Evolutionary conservation across 2,888 invertebrate genomes (phyloP), one percentile per base, ranked within the genome.

Genomic region (Margaritifera margaritifera): DNA sequence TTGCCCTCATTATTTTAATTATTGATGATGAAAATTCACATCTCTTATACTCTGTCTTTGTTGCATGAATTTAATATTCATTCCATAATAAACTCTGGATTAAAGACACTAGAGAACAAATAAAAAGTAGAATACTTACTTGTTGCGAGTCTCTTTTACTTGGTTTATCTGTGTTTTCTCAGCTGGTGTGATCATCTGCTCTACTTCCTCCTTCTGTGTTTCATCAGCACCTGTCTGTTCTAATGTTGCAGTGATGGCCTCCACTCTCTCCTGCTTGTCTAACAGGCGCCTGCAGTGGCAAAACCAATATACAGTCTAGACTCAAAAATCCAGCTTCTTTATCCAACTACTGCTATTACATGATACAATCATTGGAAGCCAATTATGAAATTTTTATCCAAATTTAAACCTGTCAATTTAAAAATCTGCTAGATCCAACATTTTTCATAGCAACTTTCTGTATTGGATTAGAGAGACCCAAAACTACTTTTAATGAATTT

Each of bases 171-270:
- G 93, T 69, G 93, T 93, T 66, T 93, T 92, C 88, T 97, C 97
- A 0, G 95, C 94, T 0, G 95, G 95, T 0, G 96, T 95, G 69
- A 97, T 93, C 82, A 96, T 94, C 87, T 96, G 96, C 85, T 94
- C 93, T 72, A 95, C 94, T 90, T 97, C 96, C 68, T 93, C 92
- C 71, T 96, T 92, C 89, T 95, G 94, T 81, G 94, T 93, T 69
- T 94, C 93, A 0, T 94, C 93, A 80, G 95, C 95, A 0, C 94
- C 94, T 75, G 94, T 93, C 81, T 93, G 93, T 69, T 93, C 93
- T 92, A 97, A 93, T 71, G 94, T 94, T 86, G 94, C 93, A n/a
- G 83, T 74, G 42, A 97, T 94, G 74, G 94, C 93, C 86, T 96
- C 95, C 82, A 96, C 93, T 86, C 95, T 92, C 80, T 95, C 94